Percentiles rank a stretch among this genome's conserved stretches.
Evolutionary conservation across 2,113 vertebrate species (phyloP).

Genomic region (Tenebrosternarchus preto): DNA sequence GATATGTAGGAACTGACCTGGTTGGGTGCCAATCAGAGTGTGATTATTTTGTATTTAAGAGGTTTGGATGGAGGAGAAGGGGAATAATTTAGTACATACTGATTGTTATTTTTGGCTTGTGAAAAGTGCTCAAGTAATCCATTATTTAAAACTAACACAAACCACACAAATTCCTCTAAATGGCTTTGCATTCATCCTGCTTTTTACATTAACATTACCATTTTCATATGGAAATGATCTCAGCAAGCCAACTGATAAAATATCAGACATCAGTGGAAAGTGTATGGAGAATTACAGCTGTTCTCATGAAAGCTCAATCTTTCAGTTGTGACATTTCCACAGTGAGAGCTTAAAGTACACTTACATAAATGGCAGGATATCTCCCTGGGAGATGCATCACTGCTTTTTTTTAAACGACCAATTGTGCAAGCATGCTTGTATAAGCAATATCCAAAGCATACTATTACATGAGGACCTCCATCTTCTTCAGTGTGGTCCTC

Average conservation of each 20-base stretch:
- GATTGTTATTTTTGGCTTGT: constrained; percentile 5
- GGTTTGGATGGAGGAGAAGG: neutral
- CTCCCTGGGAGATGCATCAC: neutral
- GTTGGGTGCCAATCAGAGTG: too few species aligned
- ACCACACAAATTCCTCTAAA: neutral
- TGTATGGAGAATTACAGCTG: constrained; percentile 10
- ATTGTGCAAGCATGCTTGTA: neutral
- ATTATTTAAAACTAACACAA: neutral
- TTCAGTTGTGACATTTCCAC: constrained; percentile 28
- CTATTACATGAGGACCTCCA: neutral
- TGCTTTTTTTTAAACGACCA: constrained; percentile 6
- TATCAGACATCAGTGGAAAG: constrained; percentile 6
- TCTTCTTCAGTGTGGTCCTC: constrained; percentile 46
- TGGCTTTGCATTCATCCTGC: constrained; percentile 1
- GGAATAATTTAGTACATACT: neutral
- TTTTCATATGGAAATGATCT: constrained; percentile 8
- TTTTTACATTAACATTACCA: constrained; percentile 30
- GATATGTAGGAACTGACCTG: too few species aligned
- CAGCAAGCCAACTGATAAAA: constrained; percentile 14
- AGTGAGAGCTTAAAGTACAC: constrained; percentile 18
- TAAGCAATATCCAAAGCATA: neutral
- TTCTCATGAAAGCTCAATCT: constrained; percentile 14
- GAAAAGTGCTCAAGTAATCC: neutral
- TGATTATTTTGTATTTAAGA: neutral
- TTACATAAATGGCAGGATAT: constrained; percentile 27